phyloP scores from a whole-genome alignment of 23 tunicate genomes.

The Corella eumyota region DNA sequence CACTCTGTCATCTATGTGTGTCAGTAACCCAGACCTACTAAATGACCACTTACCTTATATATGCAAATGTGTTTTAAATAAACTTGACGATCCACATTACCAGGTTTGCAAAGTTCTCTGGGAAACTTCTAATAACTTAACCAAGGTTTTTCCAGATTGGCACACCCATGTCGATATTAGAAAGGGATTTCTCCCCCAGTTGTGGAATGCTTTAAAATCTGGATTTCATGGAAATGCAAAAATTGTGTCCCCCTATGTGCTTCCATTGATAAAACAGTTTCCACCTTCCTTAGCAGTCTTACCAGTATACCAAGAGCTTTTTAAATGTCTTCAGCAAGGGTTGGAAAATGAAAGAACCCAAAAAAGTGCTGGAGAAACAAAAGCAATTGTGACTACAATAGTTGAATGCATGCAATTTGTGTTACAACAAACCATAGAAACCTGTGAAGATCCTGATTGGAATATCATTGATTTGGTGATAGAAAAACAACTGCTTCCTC shows the following conservation, averaged over 20 bases:
- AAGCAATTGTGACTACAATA: conserved; percentile 20
- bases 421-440: conserved; percentile 13
- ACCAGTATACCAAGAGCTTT: conserved; percentile 41
- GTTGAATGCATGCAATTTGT: conserved; percentile 33
- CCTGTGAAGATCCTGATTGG: conserved; percentile 9
- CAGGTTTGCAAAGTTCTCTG: conserved; percentile 26
- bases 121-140: conserved; percentile 40
- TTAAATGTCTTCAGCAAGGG: conserved; percentile 15
- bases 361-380: conserved; percentile 36
- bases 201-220: conserved; percentile 29
- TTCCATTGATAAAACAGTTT: conserved; percentile 21
- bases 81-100: conserved; percentile 38
- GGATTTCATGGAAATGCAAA: conserved; percentile 70
- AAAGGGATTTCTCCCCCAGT: conserved; percentile 55
- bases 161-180: conserved; percentile 47
- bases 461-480: conserved; percentile 7
- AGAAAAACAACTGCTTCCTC: conserved; percentile 24
- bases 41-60: conserved; percentile 6
- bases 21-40: conserved; percentile 9
- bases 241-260: conserved; percentile 18
- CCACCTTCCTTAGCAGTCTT: conserved; percentile 23
- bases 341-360: conserved; percentile 9
- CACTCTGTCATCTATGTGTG: conserved; percentile 23
- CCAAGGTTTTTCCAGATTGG: conserved; percentile 27
- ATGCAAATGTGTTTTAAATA: conserved; percentile 38